Evolutionary conservation across 2,888 invertebrate genomes (phyloP), one percentile per base, ranked within the genome.

Genomic region (Matsumyia berberina): DNA sequence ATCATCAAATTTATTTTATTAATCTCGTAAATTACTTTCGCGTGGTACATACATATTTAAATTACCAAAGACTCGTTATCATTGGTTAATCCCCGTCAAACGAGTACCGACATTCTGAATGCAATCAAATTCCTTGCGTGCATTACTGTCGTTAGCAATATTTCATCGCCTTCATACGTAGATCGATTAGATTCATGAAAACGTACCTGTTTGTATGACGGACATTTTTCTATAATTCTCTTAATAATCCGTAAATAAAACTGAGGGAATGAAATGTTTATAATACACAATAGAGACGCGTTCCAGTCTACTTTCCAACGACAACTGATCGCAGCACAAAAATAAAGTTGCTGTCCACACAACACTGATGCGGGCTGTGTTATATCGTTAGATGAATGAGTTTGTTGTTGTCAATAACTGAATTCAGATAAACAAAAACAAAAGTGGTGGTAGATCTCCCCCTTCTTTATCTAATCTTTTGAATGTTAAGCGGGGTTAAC

Each of bases 181-280:
- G 35, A 57, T 49, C 49, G 12, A 58, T 31, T 0, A 17, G 15
- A 6, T 55, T 31, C 5, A 49, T 70, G 70, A 24, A 4, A 1
- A 24, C n/a, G 4, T 24, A 78, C 78, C 78, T 78, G 78, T 78
- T 70, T 78, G 78, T 19, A 78, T 33, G 2, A 46, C 46, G 9
- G 78, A 70, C 78, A 78, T 78, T 58, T 11, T 37, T 12, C 5
- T 31, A 8, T 19, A 33, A 49, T 64, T 12, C 19, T n/a, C 4
- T 49, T 29, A 15, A n/a, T 2, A 42, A 31, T 17, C 0, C 15
- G 9, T 46, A 44, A 17, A 12, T 4, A 31, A 9, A 7, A n/a
- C 9, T 24, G 9, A 11, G 24, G 15, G 2, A 15, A 55, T 9
- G 9, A 35, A 44, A 5, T 15, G 24, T 24, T 4, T 33, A 31